phyloP scores from a whole-genome alignment of 2,113 vertebrate genomes.

The Otocyon megalotis region DNA sequence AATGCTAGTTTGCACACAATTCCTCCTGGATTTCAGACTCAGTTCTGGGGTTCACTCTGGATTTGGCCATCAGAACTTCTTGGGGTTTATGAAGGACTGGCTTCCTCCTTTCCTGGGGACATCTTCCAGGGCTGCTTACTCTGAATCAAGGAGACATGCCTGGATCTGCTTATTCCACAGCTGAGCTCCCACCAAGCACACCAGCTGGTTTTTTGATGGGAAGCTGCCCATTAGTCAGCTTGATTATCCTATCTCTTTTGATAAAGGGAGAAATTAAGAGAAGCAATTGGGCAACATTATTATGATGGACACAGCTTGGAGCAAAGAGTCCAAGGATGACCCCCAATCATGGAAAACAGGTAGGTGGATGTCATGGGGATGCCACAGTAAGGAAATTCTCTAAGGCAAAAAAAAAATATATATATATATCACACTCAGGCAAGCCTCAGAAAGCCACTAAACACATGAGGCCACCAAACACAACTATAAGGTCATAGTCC shows the following conservation, averaged over 20 bases:
- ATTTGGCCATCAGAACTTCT: not conserved
- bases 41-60: not conserved
- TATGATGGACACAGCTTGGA: constrained; percentile 30
- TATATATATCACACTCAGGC: rapidly evolving
- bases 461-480: not conserved
- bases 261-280: constrained; percentile 12
- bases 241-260: constrained; percentile 28
- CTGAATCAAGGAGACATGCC: not conserved
- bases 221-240: not conserved
- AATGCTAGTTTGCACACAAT: not conserved
- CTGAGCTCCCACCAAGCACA: no score
- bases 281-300: constrained; percentile 12
- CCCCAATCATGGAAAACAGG: not conserved
- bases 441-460: not conserved
- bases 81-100: not conserved
- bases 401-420: not conserved
- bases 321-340: not conserved
- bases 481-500: not conserved
- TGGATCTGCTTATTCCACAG: rapidly evolving
- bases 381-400: no score
- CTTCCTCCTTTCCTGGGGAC: no score
- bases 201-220: not conserved
- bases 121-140: not conserved
- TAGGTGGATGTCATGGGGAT: not conserved
- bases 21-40: not conserved